Base-by-base conservation (phyloP, 2,888 invertebrate species). In the Thecophora atra region DNA sequence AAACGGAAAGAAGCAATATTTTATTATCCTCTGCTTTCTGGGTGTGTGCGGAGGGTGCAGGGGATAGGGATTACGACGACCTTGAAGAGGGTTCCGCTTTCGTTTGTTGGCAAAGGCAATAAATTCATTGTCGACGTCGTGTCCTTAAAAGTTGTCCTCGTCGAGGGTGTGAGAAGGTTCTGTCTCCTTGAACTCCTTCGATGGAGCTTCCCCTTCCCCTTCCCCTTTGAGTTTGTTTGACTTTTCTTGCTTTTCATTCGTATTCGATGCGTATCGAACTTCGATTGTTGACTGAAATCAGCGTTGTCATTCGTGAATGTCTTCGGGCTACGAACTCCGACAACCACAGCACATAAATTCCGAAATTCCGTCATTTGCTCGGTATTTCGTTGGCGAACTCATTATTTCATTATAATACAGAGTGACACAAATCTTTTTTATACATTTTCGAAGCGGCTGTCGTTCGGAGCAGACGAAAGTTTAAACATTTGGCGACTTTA, bases 51-150 rank as follows among this genome's bases (percentile, higher is more conserved):
- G 17, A 17, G 47, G 47, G 47, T 47, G 47, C 3, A n/a, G 13
- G n/a, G 42, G 37, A 0, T 37, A 37, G 11, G 3, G 37, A 37
- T 11, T 8, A 37, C 37, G n/a, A 37, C 37, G 37, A 37, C 37
- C 37, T 37, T 37, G 37, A 2, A 37, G 6, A 11, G 37, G 37
- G 1, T 37, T 37, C 6, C 1, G 6, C 11, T 37, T 44, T 3
- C 56, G 3, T 42, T 24, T 56, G 6, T 26, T 17, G 5, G 24
- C 7, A 37, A 63, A 37, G 51, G 63, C 70, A 26, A 70, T 70
- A 70, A 70, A 62, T 70, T 63, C 63, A 70, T 70, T 30, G 62
- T 17, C 3, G 26, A 21, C 2, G 60, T 19, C n/a, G n/a, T 62
- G 62, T 17, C 42, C 11, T 42, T 37, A 60, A 28, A 15, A 15